These are phyloP conservation scores for Trematomus bernacchii DNA, from an alignment of 2,797 vertebrate species.

Conservation along the genomic window DNA sequence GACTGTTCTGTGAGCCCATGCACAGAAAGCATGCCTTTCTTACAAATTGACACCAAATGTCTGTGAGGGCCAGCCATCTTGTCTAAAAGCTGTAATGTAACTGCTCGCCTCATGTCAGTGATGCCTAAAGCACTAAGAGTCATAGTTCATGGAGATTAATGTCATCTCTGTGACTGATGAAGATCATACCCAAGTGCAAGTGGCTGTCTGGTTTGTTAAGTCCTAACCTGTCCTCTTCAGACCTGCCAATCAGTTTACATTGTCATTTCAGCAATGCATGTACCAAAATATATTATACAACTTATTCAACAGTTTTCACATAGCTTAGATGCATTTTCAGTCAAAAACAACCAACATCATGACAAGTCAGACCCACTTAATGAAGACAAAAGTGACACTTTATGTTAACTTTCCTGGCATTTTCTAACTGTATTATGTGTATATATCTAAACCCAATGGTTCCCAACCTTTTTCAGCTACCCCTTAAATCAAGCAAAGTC, in stretches of 20 bases:
- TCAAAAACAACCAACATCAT: constrained; percentile 24
- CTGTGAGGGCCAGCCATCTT: constrained; percentile 48
- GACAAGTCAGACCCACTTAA: constrained; percentile 23
- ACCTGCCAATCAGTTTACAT: constrained; percentile 34
- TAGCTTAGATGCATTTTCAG: constrained; percentile 35
- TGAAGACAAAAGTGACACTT: constrained; percentile 39
- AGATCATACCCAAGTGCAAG: constrained; percentile 2
- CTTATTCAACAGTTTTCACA: constrained; percentile 36
- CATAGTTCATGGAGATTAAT: constrained; percentile 12
- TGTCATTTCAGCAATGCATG: constrained; percentile 47
- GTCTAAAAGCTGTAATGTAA: constrained; percentile 53
- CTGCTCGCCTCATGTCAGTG: constrained; percentile 13
- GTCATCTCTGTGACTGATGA: constrained; percentile 22
- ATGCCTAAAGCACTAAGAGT: constrained; percentile 17
- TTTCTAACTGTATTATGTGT: constrained; percentile 1
- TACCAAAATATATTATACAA: constrained; percentile 56
- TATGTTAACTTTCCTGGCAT: neutral
- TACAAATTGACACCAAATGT: constrained; percentile 56
- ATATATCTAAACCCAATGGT: neutral
- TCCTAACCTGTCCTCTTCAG: constrained; percentile 26
- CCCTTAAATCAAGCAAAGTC: neutral
- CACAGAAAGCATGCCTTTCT: constrained; percentile 70
- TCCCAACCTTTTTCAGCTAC: constrained; percentile 7
- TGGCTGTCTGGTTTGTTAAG: neutral
- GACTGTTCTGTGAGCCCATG: constrained; percentile 62